phyloP scores from a whole-genome alignment of 2,797 vertebrate genomes.

The Loriculus beryllinus region DNA sequence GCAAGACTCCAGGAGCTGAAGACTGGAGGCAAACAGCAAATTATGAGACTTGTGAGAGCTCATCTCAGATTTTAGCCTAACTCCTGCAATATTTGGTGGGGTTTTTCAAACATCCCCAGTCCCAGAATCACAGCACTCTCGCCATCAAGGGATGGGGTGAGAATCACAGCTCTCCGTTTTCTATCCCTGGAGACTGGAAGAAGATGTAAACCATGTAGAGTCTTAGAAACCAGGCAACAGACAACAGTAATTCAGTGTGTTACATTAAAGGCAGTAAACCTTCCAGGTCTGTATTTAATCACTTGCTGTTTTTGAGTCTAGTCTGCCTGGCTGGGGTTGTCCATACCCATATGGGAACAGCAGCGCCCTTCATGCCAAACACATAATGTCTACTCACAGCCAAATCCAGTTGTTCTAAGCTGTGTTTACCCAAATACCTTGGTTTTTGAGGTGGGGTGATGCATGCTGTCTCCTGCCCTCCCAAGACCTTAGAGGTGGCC shows the following conservation, averaged over 20 bases:
- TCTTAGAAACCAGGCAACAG: background rate
- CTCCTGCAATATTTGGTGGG: background rate
- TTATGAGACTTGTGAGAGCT: background rate
- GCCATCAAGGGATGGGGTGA: rapidly evolving
- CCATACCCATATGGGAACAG: background rate
- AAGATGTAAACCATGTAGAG: background rate
- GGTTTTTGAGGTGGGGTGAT: background rate
- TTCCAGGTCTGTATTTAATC: background rate
- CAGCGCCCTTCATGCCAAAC: background rate
- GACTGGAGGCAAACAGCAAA: background rate
- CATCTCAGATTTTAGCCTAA: background rate
- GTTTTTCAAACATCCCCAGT: rapidly evolving
- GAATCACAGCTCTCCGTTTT: background rate
- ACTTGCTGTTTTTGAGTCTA: background rate
- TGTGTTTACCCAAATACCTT: background rate
- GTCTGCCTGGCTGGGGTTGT: background rate
- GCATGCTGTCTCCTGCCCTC: background rate
- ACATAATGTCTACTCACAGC: background rate
- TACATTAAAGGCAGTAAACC: background rate
- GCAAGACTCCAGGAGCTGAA: background rate
- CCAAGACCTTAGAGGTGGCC: background rate
- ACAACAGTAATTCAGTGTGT: background rate
- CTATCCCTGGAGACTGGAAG: background rate
- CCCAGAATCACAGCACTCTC: background rate
- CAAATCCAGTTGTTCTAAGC: background rate